phyloP scores from a whole-genome alignment of 2,888 invertebrate species.

The Eristalis arbustorum region DNA sequence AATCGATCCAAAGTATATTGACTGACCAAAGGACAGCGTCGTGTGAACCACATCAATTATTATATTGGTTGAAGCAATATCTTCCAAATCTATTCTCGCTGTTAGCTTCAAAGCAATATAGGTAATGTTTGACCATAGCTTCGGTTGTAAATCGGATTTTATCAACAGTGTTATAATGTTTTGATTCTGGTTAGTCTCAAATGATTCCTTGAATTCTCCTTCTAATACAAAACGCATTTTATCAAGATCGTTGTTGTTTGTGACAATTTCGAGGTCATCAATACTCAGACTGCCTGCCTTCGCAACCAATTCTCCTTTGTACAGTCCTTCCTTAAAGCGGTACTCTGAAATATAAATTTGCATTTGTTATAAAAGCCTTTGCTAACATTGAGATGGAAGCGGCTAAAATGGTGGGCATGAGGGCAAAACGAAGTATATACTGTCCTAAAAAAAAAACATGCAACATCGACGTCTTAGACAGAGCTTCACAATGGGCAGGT shows the following conservation, averaged over 20 bases:
- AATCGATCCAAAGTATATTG: constrained; percentile 19
- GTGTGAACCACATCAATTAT: constrained; percentile 13
- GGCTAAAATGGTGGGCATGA: too few relatives aligned
- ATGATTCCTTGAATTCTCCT: not conserved
- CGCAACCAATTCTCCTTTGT: constrained; percentile 3
- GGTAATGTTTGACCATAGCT: not conserved
- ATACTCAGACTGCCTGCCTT: not conserved
- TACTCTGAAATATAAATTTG: not conserved
- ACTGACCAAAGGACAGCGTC: not conserved
- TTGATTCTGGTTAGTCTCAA: not conserved
- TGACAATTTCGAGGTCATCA: not conserved
- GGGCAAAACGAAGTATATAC: too few relatives aligned
- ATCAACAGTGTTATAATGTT: not conserved
- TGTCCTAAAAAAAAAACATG: too few relatives aligned
- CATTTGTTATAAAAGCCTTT: too few relatives aligned
- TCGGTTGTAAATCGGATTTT: not conserved
- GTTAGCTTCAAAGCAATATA: not conserved
- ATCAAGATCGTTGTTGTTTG: not conserved
- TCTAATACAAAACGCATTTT: not conserved
- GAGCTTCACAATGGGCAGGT: too few relatives aligned
- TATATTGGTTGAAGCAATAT: constrained; percentile 14
- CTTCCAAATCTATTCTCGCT: not conserved
- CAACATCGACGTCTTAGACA: too few relatives aligned
- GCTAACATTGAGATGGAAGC: too few relatives aligned
- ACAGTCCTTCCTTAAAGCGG: not conserved